Evolutionary conservation across 2,888 invertebrate genomes (phyloP).

Genomic region (Phymatocera aterrima): DNA sequence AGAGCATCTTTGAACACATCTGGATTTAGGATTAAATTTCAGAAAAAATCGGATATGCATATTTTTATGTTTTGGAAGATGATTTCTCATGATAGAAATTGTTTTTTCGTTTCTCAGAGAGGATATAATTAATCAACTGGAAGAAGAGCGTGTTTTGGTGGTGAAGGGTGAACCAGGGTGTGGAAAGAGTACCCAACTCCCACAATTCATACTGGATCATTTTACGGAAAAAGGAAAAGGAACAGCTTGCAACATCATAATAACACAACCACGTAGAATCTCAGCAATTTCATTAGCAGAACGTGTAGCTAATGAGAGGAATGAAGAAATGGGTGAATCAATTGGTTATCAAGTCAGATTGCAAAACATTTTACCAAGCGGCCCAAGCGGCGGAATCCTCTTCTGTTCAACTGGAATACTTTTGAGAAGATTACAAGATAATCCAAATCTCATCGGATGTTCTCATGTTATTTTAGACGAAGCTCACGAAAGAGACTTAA

Average conservation of each 20-base stretch:
- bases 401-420: conserved; percentile 84
- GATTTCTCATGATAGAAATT: not conserved
- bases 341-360: conserved; percentile 84
- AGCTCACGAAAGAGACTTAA: conserved; percentile 84
- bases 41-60: conserved; percentile 1
- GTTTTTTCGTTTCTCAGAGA: conserved; percentile 66
- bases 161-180: conserved; percentile 85
- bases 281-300: conserved; percentile 83
- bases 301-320: conserved; percentile 80
- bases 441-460: conserved; percentile 77
- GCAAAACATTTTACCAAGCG: conserved; percentile 75
- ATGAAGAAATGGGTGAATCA: conserved; percentile 80
- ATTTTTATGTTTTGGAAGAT: not conserved
- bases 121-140: conserved; percentile 76
- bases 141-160: conserved; percentile 77
- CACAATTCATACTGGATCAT: conserved; percentile 79
- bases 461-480: conserved; percentile 85
- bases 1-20: no score
- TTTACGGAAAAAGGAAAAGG: conserved; percentile 73
- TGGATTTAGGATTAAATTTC: not conserved
- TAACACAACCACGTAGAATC: conserved; percentile 83
- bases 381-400: conserved; percentile 78
- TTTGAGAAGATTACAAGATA: conserved; percentile 73
- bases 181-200: conserved; percentile 85
- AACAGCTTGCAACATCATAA: conserved; percentile 77